Conservation (phyloP, 2,113 vertebrate species). For the Mionectes macconnelli region DNA sequence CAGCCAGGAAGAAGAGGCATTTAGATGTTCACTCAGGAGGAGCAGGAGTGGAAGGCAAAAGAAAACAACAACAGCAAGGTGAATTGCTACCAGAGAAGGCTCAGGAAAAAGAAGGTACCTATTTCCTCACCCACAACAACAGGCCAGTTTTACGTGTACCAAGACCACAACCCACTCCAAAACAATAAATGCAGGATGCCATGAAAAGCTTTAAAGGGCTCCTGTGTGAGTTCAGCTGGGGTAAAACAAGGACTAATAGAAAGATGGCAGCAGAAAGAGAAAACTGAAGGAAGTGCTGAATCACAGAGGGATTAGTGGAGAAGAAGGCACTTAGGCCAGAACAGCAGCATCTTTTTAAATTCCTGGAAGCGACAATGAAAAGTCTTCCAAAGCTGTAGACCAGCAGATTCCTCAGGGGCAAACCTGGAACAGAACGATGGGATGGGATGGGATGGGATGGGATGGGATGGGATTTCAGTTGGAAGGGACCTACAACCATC, state of each 20-base stretch:
- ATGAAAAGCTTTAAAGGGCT: neutral
- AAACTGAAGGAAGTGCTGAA: neutral
- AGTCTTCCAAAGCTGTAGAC: neutral
- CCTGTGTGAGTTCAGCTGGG: neutral
- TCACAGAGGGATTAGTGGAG: too few relatives aligned
- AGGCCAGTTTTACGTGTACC: neutral
- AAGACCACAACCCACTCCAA: neutral
- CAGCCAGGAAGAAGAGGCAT: neutral
- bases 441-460: neutral
- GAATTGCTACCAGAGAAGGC: neutral
- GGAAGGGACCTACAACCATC: neutral
- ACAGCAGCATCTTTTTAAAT: fast-evolving
- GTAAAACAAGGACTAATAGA: neutral
- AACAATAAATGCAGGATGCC: neutral
- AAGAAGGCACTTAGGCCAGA: neutral
- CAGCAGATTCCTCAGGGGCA: too few relatives aligned
- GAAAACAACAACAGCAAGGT: neutral
- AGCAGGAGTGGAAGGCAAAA: neutral
- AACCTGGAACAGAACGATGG: neutral
- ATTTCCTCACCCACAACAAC: neutral
- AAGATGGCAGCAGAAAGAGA: neutral
- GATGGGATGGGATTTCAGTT: neutral
- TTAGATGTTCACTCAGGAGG: neutral
- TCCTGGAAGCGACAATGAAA: neutral
- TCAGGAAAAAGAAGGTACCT: neutral